Evolutionary conservation across 2,888 invertebrate genomes (phyloP), one percentile per base, ranked within the genome.

Genomic region (Dinocampus coccinellae): DNA sequence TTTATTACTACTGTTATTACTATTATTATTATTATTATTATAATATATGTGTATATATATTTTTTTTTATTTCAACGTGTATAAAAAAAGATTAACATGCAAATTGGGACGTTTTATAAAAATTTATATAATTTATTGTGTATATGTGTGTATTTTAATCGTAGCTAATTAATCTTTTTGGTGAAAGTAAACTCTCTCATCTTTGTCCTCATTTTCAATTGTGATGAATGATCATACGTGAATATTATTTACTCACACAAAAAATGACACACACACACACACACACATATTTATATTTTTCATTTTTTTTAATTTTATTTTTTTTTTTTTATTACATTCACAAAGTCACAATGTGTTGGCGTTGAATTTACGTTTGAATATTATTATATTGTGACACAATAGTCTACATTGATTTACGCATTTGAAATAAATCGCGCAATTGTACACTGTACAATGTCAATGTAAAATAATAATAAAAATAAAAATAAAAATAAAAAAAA

Each of bases 91-190:
- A n/a, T 39, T 39, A 39, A 39, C 13, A 39, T 39, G 39, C 39
- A 39, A 39, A 39, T 39, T 39, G n/a, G 11, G 13, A 11, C n/a
- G 39, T 47, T n/a, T 47, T 47, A 16, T 47, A 47, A 16, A 47
- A 47, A 47, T 47, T 47, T 20, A 47, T 47, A 47, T 47, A 47
- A 47, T 47, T 47, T 47, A 47, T 47, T 47, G 47, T 47, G 16
- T 47, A 47, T 16, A 47, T 39, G 39, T 36, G n/a, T n/a, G 47
- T 47, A n/a, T n/a, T 47, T 47, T 47, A 47, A 47, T 47, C 78
- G 82, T 80, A 79, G 83, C 83, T 81, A 83, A 86, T 85, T 84
- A 85, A 85, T 84, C 85, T 82, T 75, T 47, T 71, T 73, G 75
- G 74, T 77, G 77, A 75, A 79, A 83, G 81, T 80, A 78, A 78